These are phyloP conservation scores for Coptodon rendalli DNA, from an alignment of 2,113 vertebrate genomes.

Conservation along the genomic window DNA sequence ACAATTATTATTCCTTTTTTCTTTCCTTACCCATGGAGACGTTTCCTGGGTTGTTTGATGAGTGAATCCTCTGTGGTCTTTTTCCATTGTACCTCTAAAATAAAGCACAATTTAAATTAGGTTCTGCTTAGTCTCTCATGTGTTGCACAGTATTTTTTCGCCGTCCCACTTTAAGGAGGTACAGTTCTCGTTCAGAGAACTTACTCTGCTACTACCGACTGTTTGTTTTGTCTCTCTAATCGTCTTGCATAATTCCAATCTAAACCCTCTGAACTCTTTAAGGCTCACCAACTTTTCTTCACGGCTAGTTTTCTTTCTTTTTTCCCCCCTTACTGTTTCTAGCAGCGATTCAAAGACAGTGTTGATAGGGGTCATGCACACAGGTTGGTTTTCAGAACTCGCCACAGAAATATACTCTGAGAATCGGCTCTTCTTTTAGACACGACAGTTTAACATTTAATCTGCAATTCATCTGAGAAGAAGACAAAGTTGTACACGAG, in stretches of 20 bases:
- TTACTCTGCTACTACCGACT: background rate
- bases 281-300: slow-evolving; percentile 22
- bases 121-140: slow-evolving; percentile 45
- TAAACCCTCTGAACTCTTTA: slow-evolving; percentile 30
- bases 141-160: background rate
- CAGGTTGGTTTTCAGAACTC: background rate
- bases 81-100: slow-evolving; percentile 50
- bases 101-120: slow-evolving; percentile 62
- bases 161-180: slow-evolving; percentile 23
- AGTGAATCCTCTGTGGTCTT: slow-evolving; percentile 56
- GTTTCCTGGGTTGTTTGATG: slow-evolving; percentile 59
- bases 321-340: rapidly evolving
- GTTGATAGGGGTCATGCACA: slow-evolving; percentile 6
- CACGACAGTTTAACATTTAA: background rate
- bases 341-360: background rate
- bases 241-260: slow-evolving; percentile 28
- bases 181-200: slow-evolving; percentile 28
- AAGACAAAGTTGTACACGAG: background rate
- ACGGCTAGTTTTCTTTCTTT: background rate
- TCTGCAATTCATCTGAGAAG: background rate
- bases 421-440: background rate
- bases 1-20: slow-evolving; percentile 63
- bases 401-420: background rate
- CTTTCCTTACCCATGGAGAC: slow-evolving; percentile 38
- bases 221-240: slow-evolving; percentile 51